Percentiles rank a stretch among this genome's conserved stretches.
Conservation (phyloP, 2,888 invertebrate species). For the Drosophila cracens region DNA sequence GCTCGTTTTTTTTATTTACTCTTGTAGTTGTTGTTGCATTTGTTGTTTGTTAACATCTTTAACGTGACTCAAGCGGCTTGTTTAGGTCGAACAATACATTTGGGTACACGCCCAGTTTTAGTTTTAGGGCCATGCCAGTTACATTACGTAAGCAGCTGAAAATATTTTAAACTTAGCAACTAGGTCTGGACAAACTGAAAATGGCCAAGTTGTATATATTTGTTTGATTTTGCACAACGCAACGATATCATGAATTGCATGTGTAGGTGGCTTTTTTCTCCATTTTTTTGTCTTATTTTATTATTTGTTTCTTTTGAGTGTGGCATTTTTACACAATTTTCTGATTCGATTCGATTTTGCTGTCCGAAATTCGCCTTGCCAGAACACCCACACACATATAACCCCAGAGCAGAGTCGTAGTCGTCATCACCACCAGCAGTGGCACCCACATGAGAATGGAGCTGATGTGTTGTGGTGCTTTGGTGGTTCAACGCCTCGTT, state of each 20-base stretch:
- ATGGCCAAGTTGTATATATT: conserved; percentile 27
- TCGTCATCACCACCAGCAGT: conserved; percentile 22
- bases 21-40: conserved; percentile 7
- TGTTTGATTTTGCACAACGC: conserved; percentile 18
- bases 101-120: conserved; percentile 51
- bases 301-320: conserved; percentile 24
- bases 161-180: conserved; percentile 39
- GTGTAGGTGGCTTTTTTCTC: conserved; percentile 44
- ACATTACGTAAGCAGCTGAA: conserved; percentile 54
- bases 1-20: conserved; percentile 1
- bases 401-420: conserved; percentile 18
- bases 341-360: conserved; percentile 54
- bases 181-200: conserved; percentile 28
- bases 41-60: conserved; percentile 57
- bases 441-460: conserved; percentile 53
- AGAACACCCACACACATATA: conserved; percentile 48
- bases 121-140: conserved; percentile 56
- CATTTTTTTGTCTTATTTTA: conserved; percentile 3
- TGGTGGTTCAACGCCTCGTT: conserved; percentile 75
- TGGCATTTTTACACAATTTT: conserved; percentile 70
- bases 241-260: conserved; percentile 30
- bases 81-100: conserved; percentile 39
- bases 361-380: conserved; percentile 75
- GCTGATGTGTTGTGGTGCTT: conserved; percentile 28
- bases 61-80: conserved; percentile 52